Conservation (phyloP, 2,797 vertebrate genomes). For the Xenopus petersii region DNA sequence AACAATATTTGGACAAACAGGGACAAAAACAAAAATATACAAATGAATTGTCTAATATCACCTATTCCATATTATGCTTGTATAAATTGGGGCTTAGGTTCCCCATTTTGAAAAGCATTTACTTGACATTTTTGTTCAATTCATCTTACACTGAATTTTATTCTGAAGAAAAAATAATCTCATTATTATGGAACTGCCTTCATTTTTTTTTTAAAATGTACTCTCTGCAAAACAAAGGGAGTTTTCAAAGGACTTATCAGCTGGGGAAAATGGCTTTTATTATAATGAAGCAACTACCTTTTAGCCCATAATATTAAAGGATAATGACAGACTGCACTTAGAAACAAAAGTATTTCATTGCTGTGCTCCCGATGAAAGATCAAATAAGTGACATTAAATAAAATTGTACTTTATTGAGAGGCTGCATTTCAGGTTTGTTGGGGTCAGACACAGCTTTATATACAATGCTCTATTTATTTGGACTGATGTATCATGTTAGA, state of each 20-base stretch:
- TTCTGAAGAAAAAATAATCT: slow-evolving; percentile 15
- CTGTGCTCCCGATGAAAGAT: slow-evolving; percentile 37
- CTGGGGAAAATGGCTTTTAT: slow-evolving; percentile 30
- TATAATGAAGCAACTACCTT: slow-evolving; percentile 12
- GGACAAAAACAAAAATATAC: no score
- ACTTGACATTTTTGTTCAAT: neutral
- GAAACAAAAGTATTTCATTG: slow-evolving; percentile 16
- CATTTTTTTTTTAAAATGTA: slow-evolving; percentile 16
- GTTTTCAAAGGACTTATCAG: slow-evolving; percentile 32
- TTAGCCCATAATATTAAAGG: slow-evolving; percentile 35
- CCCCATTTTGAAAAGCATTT: no score
- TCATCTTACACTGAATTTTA: neutral
- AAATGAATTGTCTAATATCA: no score
- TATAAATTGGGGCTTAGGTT: no score
- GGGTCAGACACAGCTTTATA: neutral
- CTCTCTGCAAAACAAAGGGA: slow-evolving; percentile 36
- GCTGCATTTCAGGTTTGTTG: neutral
- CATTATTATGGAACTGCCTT: slow-evolving; percentile 12
- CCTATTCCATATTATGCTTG: no score
- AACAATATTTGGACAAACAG: no score
- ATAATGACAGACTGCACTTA: slow-evolving; percentile 45
- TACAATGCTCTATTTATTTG: slow-evolving; percentile 9
- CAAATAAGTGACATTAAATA: slow-evolving; percentile 33
- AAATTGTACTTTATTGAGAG: slow-evolving; percentile 28
- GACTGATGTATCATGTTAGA: neutral